Base-by-base conservation (phyloP, 2,797 vertebrate genomes). In the Rhynchonycteris naso region DNA sequence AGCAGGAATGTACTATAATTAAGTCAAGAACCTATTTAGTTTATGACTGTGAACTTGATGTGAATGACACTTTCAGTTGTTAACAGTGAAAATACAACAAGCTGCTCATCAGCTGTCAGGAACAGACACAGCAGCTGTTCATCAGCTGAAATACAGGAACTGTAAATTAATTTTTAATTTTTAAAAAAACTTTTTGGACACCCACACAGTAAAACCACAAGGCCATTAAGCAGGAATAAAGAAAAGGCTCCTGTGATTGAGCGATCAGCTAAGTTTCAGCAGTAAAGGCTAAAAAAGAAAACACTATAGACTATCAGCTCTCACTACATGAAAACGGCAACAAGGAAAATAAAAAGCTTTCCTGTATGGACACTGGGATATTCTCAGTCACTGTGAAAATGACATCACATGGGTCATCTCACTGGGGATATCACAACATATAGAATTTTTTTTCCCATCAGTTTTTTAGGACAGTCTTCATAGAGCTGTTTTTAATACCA, bases 201-300 rank as follows among this genome's bases (percentile, higher is more conserved):
- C 26, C 59, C 33, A 54, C 52, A 58, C 88, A 54, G 79, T 75
- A 94, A 82, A 79, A 33, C n/a, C 54, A 12, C 59, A 75, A 19
- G 30, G 56, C 16, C 86, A 80, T 30, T 56, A 74, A 50, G 75
- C 8, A 74, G 61, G 9, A 58, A 30, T 50, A 63, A 81, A 88
- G 84, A 47, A 74, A 85, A 74, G 65, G n/a, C 35, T 47, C 14
- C 28, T 75, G n/a, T 78, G 50, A 54, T 0, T 66, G 21, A 86
- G 4, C 35, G 28, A 2, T 47, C 35, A 35, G 43, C 33, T 71
- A 26, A 15, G 33, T 15, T n/a, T 50, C 24, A 50, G 69, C 54
- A 24, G 63, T 18, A 54, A 88, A 83, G 47, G 21, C 35, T 72
- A 33, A 52, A 75, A 90, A 63, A 18, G 10, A 28, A 38, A 82